Percentiles rank a stretch among this genome's conserved stretches.
Evolutionary conservation across 2,797 vertebrate genomes (phyloP).

Genomic region (Trematomus bernacchii): DNA sequence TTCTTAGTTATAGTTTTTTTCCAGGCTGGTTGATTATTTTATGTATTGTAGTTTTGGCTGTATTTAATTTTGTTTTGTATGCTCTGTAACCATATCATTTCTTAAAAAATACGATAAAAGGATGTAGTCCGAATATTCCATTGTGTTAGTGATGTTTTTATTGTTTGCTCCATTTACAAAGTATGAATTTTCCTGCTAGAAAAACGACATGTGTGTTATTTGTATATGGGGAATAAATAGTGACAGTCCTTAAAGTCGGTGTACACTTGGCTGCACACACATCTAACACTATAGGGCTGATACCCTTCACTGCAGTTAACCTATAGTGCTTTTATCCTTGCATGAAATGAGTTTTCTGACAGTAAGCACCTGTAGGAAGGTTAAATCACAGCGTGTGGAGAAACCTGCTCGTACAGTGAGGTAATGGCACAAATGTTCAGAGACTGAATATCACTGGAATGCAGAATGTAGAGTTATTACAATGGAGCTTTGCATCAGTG

Average conservation of each 20-base stretch:
- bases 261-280: constrained; percentile 35
- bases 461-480: constrained; percentile 21
- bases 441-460: constrained; percentile 23
- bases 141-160: too few relatives aligned
- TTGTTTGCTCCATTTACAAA: too few relatives aligned
- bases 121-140: too few relatives aligned
- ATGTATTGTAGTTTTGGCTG: too few relatives aligned
- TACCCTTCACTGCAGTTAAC: constrained; percentile 23
- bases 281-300: constrained; percentile 4
- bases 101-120: too few relatives aligned
- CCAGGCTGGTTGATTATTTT: too few relatives aligned
- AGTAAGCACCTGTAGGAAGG: constrained; percentile 42
- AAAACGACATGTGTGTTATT: neutral
- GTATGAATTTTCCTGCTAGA: too few relatives aligned
- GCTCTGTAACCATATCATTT: too few relatives aligned
- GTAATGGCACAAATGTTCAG: constrained; percentile 10
- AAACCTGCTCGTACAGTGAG: constrained; percentile 8
- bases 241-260: constrained; percentile 31
- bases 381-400: constrained; percentile 43
- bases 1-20: too few relatives aligned
- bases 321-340: constrained; percentile 36
- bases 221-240: neutral
- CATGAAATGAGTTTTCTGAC: constrained; percentile 62
- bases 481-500: constrained; percentile 24
- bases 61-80: too few relatives aligned